Conservation (phyloP, 2,113 vertebrate species). For the Isichthys henryi region DNA sequence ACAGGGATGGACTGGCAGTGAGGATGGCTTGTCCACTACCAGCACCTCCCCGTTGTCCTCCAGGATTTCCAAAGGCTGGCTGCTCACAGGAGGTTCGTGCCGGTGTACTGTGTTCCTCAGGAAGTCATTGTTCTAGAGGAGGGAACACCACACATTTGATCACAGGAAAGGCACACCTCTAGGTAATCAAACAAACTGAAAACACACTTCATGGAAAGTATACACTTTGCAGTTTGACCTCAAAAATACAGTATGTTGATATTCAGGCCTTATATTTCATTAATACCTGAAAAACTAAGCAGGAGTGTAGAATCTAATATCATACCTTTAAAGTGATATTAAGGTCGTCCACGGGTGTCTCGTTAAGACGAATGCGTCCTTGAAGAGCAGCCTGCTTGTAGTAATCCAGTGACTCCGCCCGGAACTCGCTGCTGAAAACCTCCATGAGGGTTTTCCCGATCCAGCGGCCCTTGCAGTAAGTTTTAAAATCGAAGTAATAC, state of each 20-base stretch:
- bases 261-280: background rate
- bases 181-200: background rate
- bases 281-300: background rate
- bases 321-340: conserved; percentile 78
- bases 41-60: conserved; percentile 78
- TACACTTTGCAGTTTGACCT: background rate
- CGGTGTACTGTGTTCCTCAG: conserved; percentile 87
- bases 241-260: background rate
- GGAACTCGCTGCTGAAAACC: conserved; percentile 84
- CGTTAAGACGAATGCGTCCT: conserved; percentile 84
- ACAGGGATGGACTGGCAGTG: conserved; percentile 90
- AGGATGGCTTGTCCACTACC: conserved; percentile 90
- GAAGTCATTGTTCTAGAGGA: conserved; percentile 81
- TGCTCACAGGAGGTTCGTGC: conserved; percentile 86
- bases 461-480: conserved; percentile 97
- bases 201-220: background rate
- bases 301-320: background rate
- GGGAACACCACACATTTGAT: background rate
- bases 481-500: conserved; percentile 86
- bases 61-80: conserved; percentile 68
- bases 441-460: conserved; percentile 78
- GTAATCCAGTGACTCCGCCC: conserved; percentile 72
- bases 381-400: conserved; percentile 69
- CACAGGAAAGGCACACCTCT: background rate
- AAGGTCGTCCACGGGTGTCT: conserved; percentile 70